phyloP scores from a whole-genome alignment of 2,888 invertebrate species.

The Eutolmus rufibarbis region DNA sequence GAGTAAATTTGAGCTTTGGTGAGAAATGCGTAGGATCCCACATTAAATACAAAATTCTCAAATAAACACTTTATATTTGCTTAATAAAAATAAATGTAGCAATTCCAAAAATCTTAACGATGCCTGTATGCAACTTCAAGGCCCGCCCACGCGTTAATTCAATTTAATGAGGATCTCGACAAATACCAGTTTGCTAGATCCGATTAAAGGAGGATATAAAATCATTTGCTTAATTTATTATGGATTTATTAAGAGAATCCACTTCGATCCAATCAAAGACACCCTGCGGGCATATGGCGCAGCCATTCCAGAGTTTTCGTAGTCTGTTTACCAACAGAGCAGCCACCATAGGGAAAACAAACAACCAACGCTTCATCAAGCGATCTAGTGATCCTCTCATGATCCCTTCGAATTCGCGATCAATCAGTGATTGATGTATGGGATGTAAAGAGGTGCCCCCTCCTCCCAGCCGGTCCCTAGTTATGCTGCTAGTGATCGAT shows the following conservation, averaged over 20 bases:
- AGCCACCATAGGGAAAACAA: neutral
- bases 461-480: neutral
- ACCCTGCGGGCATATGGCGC: neutral
- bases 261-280: neutral
- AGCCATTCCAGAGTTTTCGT: neutral
- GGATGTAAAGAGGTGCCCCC: neutral
- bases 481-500: slow-evolving; percentile 1
- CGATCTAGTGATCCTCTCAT: slow-evolving; percentile 3
- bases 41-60: neutral
- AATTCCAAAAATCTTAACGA: neutral
- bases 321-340: neutral
- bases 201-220: slow-evolving; percentile 17
- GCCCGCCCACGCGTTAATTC: neutral
- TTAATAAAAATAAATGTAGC: neutral
- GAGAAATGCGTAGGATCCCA: no score
- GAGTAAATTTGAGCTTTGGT: no score
- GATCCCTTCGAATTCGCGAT: slow-evolving; percentile 23
- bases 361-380: neutral
- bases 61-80: neutral
- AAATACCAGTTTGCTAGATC: neutral
- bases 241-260: neutral
- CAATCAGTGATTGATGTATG: slow-evolving; percentile 28
- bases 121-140: neutral
- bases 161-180: neutral
- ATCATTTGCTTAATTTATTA: slow-evolving; percentile 22